These are phyloP conservation scores for Varanus salvator DNA, from an alignment of 2,113 vertebrate genomes.

Conservation along the genomic window DNA sequence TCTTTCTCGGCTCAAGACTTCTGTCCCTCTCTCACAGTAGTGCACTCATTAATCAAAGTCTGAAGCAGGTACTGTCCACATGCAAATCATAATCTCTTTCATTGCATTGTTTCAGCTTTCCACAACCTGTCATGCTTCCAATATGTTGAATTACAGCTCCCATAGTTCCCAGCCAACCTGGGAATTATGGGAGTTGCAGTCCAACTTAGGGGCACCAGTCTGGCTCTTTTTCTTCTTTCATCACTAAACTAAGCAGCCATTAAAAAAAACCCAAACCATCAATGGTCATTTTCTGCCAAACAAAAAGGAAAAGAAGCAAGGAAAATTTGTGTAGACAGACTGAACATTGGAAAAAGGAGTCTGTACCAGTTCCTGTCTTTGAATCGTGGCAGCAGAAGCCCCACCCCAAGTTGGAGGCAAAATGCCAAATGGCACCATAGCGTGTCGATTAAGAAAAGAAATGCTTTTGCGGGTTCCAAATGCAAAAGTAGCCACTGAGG, in stretches of 20 bases:
- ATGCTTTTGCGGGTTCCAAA: not conserved
- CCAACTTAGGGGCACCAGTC: too few relatives aligned
- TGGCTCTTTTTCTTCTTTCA: too few relatives aligned
- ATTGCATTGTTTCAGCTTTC: too few relatives aligned
- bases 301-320: not conserved
- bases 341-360: not conserved
- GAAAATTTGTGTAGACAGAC: not conserved
- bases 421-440: not conserved
- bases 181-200: too few relatives aligned
- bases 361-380: not conserved
- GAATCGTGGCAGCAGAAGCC: not conserved
- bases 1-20: not conserved
- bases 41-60: too few relatives aligned
- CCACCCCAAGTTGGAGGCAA: not conserved
- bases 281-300: not conserved
- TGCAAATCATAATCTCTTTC: too few relatives aligned
- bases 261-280: not conserved
- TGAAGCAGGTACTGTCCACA: too few relatives aligned
- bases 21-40: too few relatives aligned
- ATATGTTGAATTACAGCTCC: too few relatives aligned
- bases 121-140: too few relatives aligned
- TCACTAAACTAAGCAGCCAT: not conserved
- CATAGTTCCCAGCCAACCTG: too few relatives aligned
- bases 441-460: not conserved
- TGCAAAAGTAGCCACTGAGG: not conserved